A percentile compares a stretch with the other conserved stretches of the same genome.
Evolutionary conservation across 2,888 invertebrate genomes (phyloP).

Genomic region (Troides oblongomaculatus): DNA sequence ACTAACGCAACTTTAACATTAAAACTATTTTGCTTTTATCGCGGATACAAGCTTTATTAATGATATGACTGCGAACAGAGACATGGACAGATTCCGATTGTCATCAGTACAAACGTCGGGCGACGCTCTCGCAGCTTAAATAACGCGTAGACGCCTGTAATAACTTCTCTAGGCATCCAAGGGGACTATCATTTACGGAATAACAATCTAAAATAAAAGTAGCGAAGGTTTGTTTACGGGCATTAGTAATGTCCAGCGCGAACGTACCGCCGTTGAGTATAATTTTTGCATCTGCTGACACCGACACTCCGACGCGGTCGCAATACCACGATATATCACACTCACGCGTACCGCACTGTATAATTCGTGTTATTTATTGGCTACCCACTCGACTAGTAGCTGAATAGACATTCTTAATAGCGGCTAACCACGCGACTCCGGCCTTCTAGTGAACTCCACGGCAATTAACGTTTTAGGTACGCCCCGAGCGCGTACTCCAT

Average conservation of each 20-base stretch:
- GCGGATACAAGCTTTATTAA: constrained; percentile 58
- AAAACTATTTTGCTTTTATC: constrained; percentile 38
- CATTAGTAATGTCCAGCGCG: constrained; percentile 62
- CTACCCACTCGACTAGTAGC: constrained; percentile 64
- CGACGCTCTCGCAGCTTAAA: constrained; percentile 55
- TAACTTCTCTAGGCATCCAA: constrained; percentile 62
- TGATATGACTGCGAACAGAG: constrained; percentile 56
- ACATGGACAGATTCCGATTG: constrained; percentile 72
- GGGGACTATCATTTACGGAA: constrained; percentile 71
- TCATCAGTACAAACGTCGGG: constrained; percentile 66
- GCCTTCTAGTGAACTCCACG: constrained; percentile 47
- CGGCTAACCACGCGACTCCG: constrained; percentile 73
- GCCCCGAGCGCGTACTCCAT: constrained; percentile 28
- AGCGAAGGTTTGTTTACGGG: constrained; percentile 46
- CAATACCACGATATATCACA: constrained; percentile 75
- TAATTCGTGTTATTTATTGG: constrained; percentile 78
- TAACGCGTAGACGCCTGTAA: constrained; percentile 57
- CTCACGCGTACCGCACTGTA: constrained; percentile 64
- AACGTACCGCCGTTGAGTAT: constrained; percentile 63
- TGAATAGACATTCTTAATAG: constrained; percentile 66
- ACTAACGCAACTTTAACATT: constrained; percentile 20
- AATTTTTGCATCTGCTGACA: constrained; percentile 73
- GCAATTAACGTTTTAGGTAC: constrained; percentile 32
- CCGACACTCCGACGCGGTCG: constrained; percentile 52
- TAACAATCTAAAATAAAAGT: constrained; percentile 70